Evolutionary conservation across 2,888 invertebrate genomes (phyloP).

Genomic region (Synergus laeviventris): DNA sequence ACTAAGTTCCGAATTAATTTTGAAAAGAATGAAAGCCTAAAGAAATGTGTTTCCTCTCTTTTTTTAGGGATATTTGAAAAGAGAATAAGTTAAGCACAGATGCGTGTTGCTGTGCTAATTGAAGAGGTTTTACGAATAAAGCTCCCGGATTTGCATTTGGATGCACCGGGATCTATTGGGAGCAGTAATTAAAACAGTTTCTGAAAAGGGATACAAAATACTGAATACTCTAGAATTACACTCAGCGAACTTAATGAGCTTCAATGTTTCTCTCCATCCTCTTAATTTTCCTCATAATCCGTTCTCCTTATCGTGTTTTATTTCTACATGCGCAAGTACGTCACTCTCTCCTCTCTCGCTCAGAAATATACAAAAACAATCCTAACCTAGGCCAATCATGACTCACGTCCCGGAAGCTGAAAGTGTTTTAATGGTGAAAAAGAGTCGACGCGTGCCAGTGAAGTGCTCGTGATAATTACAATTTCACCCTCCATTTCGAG

Average conservation of each 20-base stretch:
- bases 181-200: conserved; percentile 33
- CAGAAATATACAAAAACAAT: background rate
- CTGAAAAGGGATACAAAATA: conserved; percentile 28
- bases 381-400: background rate
- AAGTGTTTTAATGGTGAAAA: conserved; percentile 3
- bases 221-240: background rate
- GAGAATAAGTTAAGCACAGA: conserved; percentile 5
- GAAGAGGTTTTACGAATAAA: conserved; percentile 18
- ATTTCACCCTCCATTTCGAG: conserved; percentile 34
- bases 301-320: background rate
- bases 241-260: conserved; percentile 25
- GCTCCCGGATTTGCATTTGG: conserved; percentile 14
- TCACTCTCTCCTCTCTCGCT: background rate
- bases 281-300: background rate
- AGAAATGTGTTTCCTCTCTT: background rate
- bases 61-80: conserved; percentile 12
- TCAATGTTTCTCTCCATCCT: background rate
- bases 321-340: background rate
- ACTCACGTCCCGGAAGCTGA: conserved; percentile 3
- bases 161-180: conserved; percentile 15
- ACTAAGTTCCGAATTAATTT: background rate
- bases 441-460: conserved; percentile 29
- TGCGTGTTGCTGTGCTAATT: conserved; percentile 13
- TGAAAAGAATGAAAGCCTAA: conserved; percentile 14
- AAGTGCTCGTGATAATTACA: conserved; percentile 27